Evolutionary conservation across 2,888 invertebrate genomes (phyloP), one percentile per base, ranked within the genome.

Genomic region (Operophtera brumata): DNA sequence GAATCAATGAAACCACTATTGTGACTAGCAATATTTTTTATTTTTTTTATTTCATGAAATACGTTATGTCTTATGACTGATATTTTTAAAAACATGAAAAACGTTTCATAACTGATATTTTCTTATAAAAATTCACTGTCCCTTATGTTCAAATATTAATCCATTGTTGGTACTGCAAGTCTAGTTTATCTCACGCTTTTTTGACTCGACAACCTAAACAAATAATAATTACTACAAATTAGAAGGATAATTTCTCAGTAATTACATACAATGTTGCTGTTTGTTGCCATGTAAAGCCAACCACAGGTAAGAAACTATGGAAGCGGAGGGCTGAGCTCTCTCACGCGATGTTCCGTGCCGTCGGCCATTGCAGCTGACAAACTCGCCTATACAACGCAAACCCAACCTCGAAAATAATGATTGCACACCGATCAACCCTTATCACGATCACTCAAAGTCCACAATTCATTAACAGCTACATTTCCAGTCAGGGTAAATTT

Each of bases 341-440:
- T 37, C 86, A 89, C 88, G 89, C 87, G 54, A 88, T 3, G 47
- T 89, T 44, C 86, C 89, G 86, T 89, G 89, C 82, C 82, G 83
- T 42, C 81, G 82, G 83, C 61, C 69, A 77, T 64, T 86, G 71
- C 69, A 50, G 46, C 62, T 64, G 64, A 72, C 71, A 67, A 75
- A 73, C 76, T 76, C 70, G 70, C 75, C 71, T 71, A 73, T 66
- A 68, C 73, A 73, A 77, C 70, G 70, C 72, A 74, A 76, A 71
- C 60, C 69, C 73, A 74, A 66, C 75, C 72, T 73, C 73, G 73
- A 77, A 81, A 73, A 72, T 71, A 69, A 69, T 73, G 69, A 73
- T 67, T 70, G 74, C 64, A 66, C 60, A 62, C 66, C 61, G 71
- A 58, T 68, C 65, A 68, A 67, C 59, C 69, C 69, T 69, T 71